Base-by-base conservation (phyloP, 2,888 invertebrate species). In the Nineta flava region DNA sequence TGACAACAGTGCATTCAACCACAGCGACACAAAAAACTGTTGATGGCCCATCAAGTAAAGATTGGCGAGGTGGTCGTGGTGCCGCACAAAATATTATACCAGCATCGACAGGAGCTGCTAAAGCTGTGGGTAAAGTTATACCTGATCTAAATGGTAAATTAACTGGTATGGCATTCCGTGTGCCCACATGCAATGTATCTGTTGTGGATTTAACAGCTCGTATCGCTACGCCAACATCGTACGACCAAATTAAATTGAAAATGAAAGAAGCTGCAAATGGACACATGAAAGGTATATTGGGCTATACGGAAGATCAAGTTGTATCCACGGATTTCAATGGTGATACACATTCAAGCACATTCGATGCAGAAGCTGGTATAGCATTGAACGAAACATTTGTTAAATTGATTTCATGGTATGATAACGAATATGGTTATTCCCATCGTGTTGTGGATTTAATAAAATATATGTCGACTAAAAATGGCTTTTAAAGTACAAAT, bases 211-310 rank as follows among this genome's bases (percentile, higher is more conserved):
- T 90, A 52, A 83, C 85, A 32, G 69, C 75, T 56, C 83, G 87
- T 57, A 74, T 88, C 50, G 84, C 74, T 66, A 97, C 96, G 68
- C 83, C 80, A 17, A 90, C 94, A 52, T 74, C 75, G 53, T 88
- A 91, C 60, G 94, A 93, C 48, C 83, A 83, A 47, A 95, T 96
- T 70, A 94, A 94, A 68, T 78, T 77, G 53, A 86, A 85, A 53
- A 76, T 95, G 19, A 92, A 91, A 79, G 86, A 80, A 61, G 74
- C 72, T 0, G 70, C 80, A 1, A 72, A 77, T 50, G 72, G 72
- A 12, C 64, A 70, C 13, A 56, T 82, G 61, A 75, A 75, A 60
- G 79, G 79, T 16, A 71, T 80, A 57, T 62, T 83, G 51, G 81
- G 71, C 12, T 83, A 82, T 68, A 81, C 81, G 42, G 81, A 83